Evolutionary conservation across 1,140 invertebrate species (phyloP).

Genomic region (Odontomachus brunneus): DNA sequence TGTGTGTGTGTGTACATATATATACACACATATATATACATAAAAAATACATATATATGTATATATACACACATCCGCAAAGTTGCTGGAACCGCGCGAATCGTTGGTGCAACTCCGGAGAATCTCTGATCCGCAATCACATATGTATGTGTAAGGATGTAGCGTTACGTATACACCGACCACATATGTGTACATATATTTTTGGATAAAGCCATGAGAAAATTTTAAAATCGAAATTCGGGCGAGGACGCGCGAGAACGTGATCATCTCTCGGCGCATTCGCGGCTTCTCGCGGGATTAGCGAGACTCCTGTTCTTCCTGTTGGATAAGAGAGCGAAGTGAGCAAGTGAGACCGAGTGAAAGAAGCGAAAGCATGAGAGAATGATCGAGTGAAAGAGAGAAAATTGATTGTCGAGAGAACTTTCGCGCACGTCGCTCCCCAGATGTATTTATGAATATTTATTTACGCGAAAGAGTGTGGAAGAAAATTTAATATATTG

Average conservation of each 20-base stretch:
- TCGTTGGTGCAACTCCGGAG: neutral
- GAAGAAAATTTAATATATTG: slow-evolving; percentile 82
- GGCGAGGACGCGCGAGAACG: slow-evolving; percentile 51
- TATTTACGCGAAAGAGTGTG: slow-evolving; percentile 77
- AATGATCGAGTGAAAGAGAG: neutral
- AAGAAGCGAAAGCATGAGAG: neutral
- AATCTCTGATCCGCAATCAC: neutral
- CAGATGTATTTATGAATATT: slow-evolving; percentile 79
- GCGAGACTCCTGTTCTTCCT: slow-evolving; percentile 41
- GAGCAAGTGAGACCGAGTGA: neutral
- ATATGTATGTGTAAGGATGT: slow-evolving; percentile 70
- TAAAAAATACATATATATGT: too few relatives aligned
- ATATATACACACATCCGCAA: neutral
- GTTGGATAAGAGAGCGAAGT: neutral
- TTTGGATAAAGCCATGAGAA: slow-evolving; percentile 79
- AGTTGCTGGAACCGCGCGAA: neutral
- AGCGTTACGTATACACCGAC: slow-evolving; percentile 80
- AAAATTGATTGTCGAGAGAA: slow-evolving; percentile 39
- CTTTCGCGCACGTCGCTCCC: slow-evolving; percentile 55
- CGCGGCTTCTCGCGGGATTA: slow-evolving; percentile 19
- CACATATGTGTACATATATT: slow-evolving; percentile 83
- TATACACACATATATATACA: slow-evolving; percentile 10
- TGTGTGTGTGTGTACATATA: neutral
- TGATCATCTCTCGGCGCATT: slow-evolving; percentile 59
- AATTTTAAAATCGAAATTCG: slow-evolving; percentile 75